Evolutionary conservation across 1,140 invertebrate genomes (phyloP), one percentile per base, ranked within the genome.

Genomic region (Littorina saxatilis): DNA sequence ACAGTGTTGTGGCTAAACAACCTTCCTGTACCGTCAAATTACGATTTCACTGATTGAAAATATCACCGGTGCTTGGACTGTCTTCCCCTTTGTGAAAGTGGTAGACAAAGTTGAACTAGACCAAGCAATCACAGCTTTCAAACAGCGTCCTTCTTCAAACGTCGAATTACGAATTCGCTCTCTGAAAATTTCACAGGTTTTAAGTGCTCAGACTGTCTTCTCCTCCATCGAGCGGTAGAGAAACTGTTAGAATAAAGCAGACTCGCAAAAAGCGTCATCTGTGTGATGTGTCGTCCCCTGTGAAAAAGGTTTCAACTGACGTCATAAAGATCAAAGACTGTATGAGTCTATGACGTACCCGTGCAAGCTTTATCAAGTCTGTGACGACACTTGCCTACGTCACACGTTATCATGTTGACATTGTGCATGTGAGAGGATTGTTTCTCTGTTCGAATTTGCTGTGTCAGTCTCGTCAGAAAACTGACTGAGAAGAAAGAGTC

Each of bases 281-380:
- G 1, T 29, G n/a, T 72, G 35, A n/a, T 73, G 70, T 27, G 11
- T 27, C 70, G 9, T 73, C 70, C 70, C 70, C 70, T 73, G 15
- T 29, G 70, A 39, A 61, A 61, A 9, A 61, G 58, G 58, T 29
- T n/a, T n/a, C 27, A 29, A 29, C 40, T 73, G 70, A 73, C 70
- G 70, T 73, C 70, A 73, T 29, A n/a, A 52, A 35, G 23, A n/a
- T 27, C 29, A 11, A 3, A 13, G 1, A 4, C 13, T 9, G 66
- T n/a, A n/a, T n/a, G n/a, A n/a, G n/a, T n/a, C n/a, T n/a, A 68
- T 68, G 66, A 68, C 66, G 66, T 39, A 15, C 39, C 37, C 7
- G 4, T 68, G 1, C 66, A 68, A 7, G 39, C 23, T 68, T 35
- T 68, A 7, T 68, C 32, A 68, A 32, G 66, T 39, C 37, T 39